Base-by-base conservation (phyloP, 2,113 vertebrate species). In the Raja brachyura region DNA sequence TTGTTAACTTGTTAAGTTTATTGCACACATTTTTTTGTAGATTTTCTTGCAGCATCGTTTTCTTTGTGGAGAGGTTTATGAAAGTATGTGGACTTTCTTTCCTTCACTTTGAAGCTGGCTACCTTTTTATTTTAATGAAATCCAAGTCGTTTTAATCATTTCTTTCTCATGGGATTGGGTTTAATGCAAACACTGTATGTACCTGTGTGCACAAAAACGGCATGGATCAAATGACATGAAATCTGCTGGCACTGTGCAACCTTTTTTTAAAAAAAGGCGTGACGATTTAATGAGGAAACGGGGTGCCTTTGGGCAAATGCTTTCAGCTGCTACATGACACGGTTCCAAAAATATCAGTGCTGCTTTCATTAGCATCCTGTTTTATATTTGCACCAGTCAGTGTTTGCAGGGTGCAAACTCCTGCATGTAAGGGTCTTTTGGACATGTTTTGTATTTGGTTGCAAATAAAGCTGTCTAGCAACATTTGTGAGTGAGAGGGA, bases 321-420 rank as follows among this genome's bases (percentile, higher is more conserved):
- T 59, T 85, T 25, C 81, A 59, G 48, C 54, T 85, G 54, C 81
- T 85, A 22, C 59, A 22, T 61, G 54, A 61, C 56, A 85, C 54
- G 59, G 56, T 85, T 85, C 54, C 81, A 85, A 85, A 85, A 85
- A 59, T 85, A 25, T 54, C 25, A 85, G 81, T 85, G 81, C 81
- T 61, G 9, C 6, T 4, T 54, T 85, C 81, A 85, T 85, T 85
- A 54, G 56, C 81, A 85, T 85, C 59, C 81, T 59, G 22, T 85
- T 85, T 13, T 28, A 61, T 59, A 85, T 85, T 22, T 33, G 81
- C 22, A 22, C 8, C 28, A 25, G 56, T 22, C 28, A 56, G 81
- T n/a, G 20, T 22, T 18, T 78, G 2, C 78, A 85, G 54, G 20
- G 56, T 56, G 39, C 25, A 0, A 28, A 48, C 56, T 85, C 0